phyloP scores from a whole-genome alignment of 2,113 vertebrate species.

The Mirounga angustirostris region DNA sequence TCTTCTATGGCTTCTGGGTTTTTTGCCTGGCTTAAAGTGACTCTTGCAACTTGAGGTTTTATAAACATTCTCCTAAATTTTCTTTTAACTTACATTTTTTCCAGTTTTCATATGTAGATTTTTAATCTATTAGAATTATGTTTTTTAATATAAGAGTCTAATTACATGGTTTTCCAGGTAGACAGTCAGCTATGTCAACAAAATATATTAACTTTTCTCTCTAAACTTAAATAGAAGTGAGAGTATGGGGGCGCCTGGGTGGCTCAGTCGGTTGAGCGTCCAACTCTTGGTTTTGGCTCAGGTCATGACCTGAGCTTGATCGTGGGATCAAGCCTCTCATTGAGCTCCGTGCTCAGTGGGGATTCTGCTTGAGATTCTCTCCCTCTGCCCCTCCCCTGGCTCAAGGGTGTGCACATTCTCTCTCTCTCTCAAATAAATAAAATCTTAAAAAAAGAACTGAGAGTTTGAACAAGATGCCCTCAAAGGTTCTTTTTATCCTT shows the following conservation, averaged over 20 bases:
- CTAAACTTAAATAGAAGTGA: conserved; percentile 41
- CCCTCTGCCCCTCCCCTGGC: background rate
- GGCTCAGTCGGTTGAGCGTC: background rate
- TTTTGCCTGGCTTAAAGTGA: conserved; percentile 26
- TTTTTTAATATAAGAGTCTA: conserved; percentile 11
- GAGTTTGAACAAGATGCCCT: background rate
- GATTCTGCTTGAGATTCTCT: background rate
- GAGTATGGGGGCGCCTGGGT: background rate
- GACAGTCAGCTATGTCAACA: background rate
- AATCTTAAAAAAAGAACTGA: background rate
- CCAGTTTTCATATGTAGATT: background rate
- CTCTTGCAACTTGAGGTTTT: background rate
- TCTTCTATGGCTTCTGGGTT: background rate
- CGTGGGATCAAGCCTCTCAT: background rate
- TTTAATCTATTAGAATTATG: conserved; percentile 9
- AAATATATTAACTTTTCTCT: conserved; percentile 45
- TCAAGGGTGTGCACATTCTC: background rate
- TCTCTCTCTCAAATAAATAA: background rate
- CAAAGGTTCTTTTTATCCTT: conserved; percentile 39
- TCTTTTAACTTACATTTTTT: conserved; percentile 18
- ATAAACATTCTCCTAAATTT: conserved; percentile 19
- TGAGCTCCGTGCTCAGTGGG: background rate
- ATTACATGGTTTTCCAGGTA: background rate
- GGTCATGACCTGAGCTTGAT: background rate
- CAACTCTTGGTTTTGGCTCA: background rate